phyloP scores from a whole-genome alignment of 1,140 invertebrate species.

The Drosophila varians region DNA sequence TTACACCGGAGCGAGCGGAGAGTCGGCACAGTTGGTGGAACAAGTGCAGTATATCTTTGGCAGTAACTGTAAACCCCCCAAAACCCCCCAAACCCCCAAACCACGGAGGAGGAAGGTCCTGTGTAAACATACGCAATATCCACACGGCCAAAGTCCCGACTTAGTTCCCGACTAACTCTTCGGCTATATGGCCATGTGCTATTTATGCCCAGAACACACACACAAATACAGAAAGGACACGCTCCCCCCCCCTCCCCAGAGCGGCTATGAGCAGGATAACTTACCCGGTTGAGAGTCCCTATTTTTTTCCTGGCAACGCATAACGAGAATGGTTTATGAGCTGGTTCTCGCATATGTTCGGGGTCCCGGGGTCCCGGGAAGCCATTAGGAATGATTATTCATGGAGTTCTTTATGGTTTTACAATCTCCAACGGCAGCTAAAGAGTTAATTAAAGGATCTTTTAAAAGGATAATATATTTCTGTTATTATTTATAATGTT shows the following conservation, averaged over 20 bases:
- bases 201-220: slow-evolving; percentile 53
- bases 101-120: not conserved
- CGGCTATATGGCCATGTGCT: slow-evolving; percentile 49
- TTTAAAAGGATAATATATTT: not conserved
- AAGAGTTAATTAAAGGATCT: not conserved
- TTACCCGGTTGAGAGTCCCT: slow-evolving; percentile 17
- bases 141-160: slow-evolving; percentile 19
- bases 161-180: not conserved
- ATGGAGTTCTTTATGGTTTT: not conserved
- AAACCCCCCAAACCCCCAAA: not conserved
- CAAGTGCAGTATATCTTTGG: slow-evolving; percentile 3
- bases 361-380: not conserved
- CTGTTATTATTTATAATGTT: not conserved
- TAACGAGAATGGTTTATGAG: slow-evolving; percentile 31
- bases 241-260: not conserved
- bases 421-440: not conserved
- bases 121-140: slow-evolving; percentile 56
- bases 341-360: not conserved
- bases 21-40: slow-evolving; percentile 10
- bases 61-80: not conserved
- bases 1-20: slow-evolving; percentile 43
- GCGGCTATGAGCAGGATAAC: slow-evolving; percentile 42
- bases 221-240: slow-evolving; percentile 28
- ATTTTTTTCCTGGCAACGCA: slow-evolving; percentile 18
- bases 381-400: not conserved